Evolutionary conservation across 2,888 invertebrate genomes (phyloP).

Genomic region (Andricus quercusramuli): DNA sequence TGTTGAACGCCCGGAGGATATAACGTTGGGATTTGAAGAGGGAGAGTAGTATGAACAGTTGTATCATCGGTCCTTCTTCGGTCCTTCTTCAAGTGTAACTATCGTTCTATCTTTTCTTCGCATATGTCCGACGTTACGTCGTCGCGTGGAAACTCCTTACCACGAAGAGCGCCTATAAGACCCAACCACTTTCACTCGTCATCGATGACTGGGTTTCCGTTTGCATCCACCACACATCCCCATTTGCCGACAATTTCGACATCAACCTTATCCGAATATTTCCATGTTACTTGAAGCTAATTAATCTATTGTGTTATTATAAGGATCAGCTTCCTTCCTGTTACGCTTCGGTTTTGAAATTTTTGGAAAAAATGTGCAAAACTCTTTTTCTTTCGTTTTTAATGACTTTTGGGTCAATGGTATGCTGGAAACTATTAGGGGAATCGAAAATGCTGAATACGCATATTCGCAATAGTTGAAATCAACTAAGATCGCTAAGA

Average conservation of each 20-base stretch:
- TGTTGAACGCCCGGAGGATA: conserved; percentile 41
- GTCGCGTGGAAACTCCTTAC: conserved; percentile 65
- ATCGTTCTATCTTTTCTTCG: conserved; percentile 70
- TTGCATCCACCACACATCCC: conserved; percentile 45
- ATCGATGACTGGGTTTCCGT: conserved; percentile 71
- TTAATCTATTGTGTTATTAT: conserved; percentile 41
- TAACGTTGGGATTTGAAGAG: conserved; percentile 55
- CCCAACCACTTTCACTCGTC: conserved; percentile 72
- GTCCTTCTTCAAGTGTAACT: conserved; percentile 71
- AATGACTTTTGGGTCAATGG: neutral
- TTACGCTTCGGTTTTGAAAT: conserved; percentile 19
- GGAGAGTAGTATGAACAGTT: conserved; percentile 66
- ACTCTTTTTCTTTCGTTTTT: neutral
- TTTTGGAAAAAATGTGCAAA: neutral
- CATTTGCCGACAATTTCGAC: conserved; percentile 59
- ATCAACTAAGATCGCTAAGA: too few relatives aligned
- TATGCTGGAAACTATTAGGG: neutral
- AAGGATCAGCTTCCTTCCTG: conserved; percentile 38
- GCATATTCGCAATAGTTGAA: neutral
- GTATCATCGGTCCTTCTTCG: conserved; percentile 73
- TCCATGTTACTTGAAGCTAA: conserved; percentile 37
- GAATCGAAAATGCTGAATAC: neutral
- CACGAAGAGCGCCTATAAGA: conserved; percentile 65
- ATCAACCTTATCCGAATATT: conserved; percentile 41
- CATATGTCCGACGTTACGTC: conserved; percentile 62